These are phyloP conservation scores for Coracopsis vasa DNA, from an alignment of 2,113 vertebrate genomes.

Conservation along the genomic window DNA sequence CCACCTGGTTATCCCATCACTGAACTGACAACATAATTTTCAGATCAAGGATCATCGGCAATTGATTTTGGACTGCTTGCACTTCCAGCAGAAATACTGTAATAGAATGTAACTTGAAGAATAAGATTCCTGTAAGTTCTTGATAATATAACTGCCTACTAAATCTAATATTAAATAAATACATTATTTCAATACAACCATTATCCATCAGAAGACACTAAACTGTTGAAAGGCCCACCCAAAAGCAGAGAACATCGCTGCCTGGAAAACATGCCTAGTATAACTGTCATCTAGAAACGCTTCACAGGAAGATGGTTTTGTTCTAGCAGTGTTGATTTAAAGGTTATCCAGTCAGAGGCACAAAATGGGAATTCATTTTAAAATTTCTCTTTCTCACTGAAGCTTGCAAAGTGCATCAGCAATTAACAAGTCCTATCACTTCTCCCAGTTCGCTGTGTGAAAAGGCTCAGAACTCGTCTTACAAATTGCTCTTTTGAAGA, in stretches of 20 bases:
- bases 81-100: background rate
- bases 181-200: background rate
- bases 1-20: background rate
- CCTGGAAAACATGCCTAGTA: background rate
- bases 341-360: conserved; percentile 68
- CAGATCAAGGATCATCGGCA: background rate
- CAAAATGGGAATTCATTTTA: conserved; percentile 57
- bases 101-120: background rate
- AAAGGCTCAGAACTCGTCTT: conserved; percentile 77
- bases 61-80: background rate
- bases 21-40: background rate
- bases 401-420: conserved; percentile 58
- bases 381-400: conserved; percentile 58
- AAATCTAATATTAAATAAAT: background rate
- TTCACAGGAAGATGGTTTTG: conserved; percentile 40
- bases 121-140: background rate
- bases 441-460: conserved; percentile 60
- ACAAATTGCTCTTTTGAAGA: conserved; percentile 88
- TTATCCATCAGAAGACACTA: background rate
- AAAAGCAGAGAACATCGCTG: background rate
- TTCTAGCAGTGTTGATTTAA: conserved; percentile 61
- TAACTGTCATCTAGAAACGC: conserved; percentile 31
- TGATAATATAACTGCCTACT: background rate
- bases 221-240: background rate
- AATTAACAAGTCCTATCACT: conserved; percentile 82